Percentiles rank a stretch among this genome's conserved stretches.
These are phyloP conservation scores for Hyposmocoma kahamanoa DNA, from an alignment of 1,140 invertebrate genomes.

Conservation along the genomic window DNA sequence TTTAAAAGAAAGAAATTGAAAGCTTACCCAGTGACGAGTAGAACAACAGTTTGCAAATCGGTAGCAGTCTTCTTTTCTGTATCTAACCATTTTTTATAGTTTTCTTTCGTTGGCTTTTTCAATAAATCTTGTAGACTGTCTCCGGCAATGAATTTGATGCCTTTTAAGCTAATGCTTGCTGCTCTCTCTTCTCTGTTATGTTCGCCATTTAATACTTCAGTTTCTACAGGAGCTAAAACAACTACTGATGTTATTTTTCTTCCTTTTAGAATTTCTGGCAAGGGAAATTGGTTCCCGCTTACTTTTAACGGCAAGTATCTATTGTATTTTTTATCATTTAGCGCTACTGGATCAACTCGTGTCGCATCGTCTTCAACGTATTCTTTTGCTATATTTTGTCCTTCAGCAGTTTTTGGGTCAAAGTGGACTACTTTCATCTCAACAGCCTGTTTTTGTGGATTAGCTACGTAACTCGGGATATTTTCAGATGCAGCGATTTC, in stretches of 20 bases:
- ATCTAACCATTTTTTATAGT: slow-evolving; percentile 86
- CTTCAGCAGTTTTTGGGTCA: slow-evolving; percentile 82
- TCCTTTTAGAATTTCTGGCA: slow-evolving; percentile 83
- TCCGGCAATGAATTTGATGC: slow-evolving; percentile 78
- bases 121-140: slow-evolving; percentile 83
- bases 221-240: slow-evolving; percentile 85
- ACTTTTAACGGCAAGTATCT: slow-evolving; percentile 88
- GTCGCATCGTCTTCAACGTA: slow-evolving; percentile 84
- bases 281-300: slow-evolving; percentile 86
- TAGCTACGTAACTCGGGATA: slow-evolving; percentile 53
- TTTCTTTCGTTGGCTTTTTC: slow-evolving; percentile 82
- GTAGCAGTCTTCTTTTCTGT: slow-evolving; percentile 81
- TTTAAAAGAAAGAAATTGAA: too few species aligned
- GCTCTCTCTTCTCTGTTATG: slow-evolving; percentile 62
- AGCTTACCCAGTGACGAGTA: slow-evolving; percentile 86
- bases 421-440: slow-evolving; percentile 91
- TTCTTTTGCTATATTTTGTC: slow-evolving; percentile 80
- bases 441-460: slow-evolving; percentile 75
- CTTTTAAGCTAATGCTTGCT: slow-evolving; percentile 66
- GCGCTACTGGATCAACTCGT: slow-evolving; percentile 81
- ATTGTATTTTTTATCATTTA: slow-evolving; percentile 85
- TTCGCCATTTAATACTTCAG: slow-evolving; percentile 71
- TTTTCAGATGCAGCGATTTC: slow-evolving; percentile 64
- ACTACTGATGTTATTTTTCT: slow-evolving; percentile 87
- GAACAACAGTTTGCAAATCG: slow-evolving; percentile 84